phyloP scores from a whole-genome alignment of 2,888 invertebrate genomes.

The Brachyptera risi region DNA sequence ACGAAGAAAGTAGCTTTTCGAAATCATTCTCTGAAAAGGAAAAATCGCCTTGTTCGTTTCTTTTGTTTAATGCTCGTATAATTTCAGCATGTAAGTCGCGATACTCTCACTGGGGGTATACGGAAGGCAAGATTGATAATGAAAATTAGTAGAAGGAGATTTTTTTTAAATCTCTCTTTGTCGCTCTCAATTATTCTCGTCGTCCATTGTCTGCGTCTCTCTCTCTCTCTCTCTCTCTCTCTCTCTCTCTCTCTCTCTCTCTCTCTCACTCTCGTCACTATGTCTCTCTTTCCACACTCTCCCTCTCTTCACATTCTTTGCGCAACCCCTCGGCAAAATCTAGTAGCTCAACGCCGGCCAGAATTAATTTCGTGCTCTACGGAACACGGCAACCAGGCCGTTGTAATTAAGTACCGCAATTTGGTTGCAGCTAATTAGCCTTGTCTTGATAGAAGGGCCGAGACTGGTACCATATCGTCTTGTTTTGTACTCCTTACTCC shows the following conservation, averaged over 20 bases:
- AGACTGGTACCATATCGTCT: slow-evolving; percentile 21
- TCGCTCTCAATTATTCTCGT: not conserved
- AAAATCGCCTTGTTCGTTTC: no score
- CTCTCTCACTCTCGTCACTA: slow-evolving; percentile 10
- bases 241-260: slow-evolving; percentile 17
- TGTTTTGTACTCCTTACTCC: slow-evolving; percentile 7
- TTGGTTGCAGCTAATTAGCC: slow-evolving; percentile 30
- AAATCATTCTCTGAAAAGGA: no score
- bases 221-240: slow-evolving; percentile 22
- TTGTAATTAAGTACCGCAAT: slow-evolving; percentile 32
- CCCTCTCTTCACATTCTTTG: slow-evolving; percentile 15
- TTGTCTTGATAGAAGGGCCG: slow-evolving; percentile 31
- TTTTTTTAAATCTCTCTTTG: slow-evolving; percentile 7
- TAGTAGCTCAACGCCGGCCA: slow-evolving; percentile 10
- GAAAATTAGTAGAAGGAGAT: slow-evolving; percentile 15
- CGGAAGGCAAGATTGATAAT: slow-evolving; percentile 22
- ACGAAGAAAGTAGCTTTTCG: no score
- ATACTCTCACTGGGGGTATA: not conserved
- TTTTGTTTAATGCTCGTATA: slow-evolving; percentile 16
- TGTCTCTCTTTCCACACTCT: not conserved
- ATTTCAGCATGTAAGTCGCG: slow-evolving; percentile 20
- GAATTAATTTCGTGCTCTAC: slow-evolving; percentile 31
- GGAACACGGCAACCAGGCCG: slow-evolving; percentile 23
- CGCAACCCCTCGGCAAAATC: not conserved
- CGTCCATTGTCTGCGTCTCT: not conserved